Evolutionary conservation across 2,113 vertebrate genomes (phyloP).

Genomic region (Phrynosoma blainvillii): DNA sequence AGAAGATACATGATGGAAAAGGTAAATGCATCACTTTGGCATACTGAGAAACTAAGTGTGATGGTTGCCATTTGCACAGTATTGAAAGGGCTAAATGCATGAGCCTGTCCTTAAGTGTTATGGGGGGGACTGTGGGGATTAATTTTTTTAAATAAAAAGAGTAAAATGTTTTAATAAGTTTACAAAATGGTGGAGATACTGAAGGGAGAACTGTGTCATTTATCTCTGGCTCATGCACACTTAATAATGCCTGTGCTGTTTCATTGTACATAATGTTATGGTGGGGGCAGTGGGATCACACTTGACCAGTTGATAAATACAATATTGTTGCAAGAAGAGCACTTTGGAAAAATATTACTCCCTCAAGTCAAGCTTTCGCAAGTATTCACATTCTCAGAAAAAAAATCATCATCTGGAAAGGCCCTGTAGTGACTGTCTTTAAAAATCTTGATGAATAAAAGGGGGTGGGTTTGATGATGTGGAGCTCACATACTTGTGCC

Average conservation of each 20-base stretch:
- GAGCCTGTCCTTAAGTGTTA: neutral
- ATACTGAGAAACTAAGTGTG: neutral
- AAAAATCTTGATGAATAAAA: neutral
- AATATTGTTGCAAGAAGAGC: neutral
- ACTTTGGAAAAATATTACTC: neutral
- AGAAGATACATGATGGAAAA: no score
- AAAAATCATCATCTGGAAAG: neutral
- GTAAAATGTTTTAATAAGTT: neutral
- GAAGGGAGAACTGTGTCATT: neutral
- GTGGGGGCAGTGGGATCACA: no score
- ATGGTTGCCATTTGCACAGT: no score
- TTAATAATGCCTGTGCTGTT: neutral
- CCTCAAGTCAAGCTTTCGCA: neutral
- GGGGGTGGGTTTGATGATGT: neutral
- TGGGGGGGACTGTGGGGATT: neutral
- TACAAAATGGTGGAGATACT: neutral
- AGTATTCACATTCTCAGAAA: neutral
- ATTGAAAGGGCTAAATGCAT: neutral
- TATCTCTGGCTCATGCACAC: no score
- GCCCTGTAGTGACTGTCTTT: neutral
- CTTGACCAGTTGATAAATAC: neutral
- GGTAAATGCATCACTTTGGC: neutral
- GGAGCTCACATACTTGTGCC: slow-evolving; percentile 6
- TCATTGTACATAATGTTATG: no score
- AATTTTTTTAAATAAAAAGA: neutral